Conservation (phyloP, 2,113 vertebrate genomes). For the Larimichthys polyactis region DNA sequence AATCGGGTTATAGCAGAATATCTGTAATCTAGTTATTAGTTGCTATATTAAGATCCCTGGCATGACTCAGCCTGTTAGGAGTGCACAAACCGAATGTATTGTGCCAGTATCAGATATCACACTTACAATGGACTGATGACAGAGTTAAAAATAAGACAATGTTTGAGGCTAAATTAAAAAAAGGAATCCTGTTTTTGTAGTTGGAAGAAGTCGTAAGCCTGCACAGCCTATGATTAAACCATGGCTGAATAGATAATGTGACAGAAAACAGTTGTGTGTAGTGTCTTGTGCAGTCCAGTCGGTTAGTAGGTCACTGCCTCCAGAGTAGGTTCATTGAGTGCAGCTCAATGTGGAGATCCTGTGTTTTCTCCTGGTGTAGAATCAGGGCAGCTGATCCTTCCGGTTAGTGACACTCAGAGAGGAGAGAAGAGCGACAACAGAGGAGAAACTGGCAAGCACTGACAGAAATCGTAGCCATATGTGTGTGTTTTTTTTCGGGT, state of each 20-base stretch:
- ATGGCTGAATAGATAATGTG: conserved; percentile 19
- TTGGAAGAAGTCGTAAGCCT: not conserved
- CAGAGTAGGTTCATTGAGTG: conserved; percentile 68
- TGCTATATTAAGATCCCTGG: not conserved
- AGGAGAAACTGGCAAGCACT: conserved; percentile 36
- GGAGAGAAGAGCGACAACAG: conserved; percentile 16
- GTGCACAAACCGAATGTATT: not conserved
- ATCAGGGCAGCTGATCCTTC: conserved; percentile 65
- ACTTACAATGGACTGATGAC: not conserved
- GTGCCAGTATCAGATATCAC: not conserved
- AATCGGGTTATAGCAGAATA: not conserved
- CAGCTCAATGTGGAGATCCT: conserved; percentile 51
- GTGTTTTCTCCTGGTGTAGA: conserved; percentile 49
- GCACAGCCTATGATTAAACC: conserved; percentile 18
- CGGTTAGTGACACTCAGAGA: conserved; percentile 52
- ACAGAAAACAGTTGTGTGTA: conserved; percentile 41
- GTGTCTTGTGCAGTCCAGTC: conserved; percentile 22
- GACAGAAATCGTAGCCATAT: conserved; percentile 49
- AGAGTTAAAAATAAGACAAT: not conserved
- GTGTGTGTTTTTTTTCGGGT: conserved; percentile 33
- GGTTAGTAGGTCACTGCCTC: conserved; percentile 64
- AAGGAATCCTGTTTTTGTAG: not conserved
- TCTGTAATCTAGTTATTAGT: not conserved
- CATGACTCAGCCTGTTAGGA: not conserved
- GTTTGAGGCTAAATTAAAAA: not conserved